phyloP scores from a whole-genome alignment of 2,888 invertebrate genomes.

The Calameuta idolon region DNA sequence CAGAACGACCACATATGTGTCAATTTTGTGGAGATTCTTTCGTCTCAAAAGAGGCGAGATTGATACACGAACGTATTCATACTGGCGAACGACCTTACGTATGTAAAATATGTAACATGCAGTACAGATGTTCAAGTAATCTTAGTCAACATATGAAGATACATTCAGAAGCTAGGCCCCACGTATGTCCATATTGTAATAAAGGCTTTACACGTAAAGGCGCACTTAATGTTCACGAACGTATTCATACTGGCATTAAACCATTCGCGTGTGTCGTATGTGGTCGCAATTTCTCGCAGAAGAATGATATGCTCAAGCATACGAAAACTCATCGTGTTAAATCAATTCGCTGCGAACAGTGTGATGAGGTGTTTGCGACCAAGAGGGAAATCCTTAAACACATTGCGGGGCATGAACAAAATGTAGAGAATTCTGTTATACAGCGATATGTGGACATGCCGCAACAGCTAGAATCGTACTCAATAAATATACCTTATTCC shows the following conservation, averaged over 20 bases:
- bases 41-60: slow-evolving; percentile 62
- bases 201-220: slow-evolving; percentile 55
- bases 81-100: slow-evolving; percentile 59
- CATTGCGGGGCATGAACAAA: slow-evolving; percentile 24
- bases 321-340: slow-evolving; percentile 43
- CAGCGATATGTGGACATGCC: not conserved
- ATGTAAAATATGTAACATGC: slow-evolving; percentile 54
- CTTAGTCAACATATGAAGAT: slow-evolving; percentile 56
- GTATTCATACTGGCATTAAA: slow-evolving; percentile 56
- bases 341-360: slow-evolving; percentile 35
- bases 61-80: slow-evolving; percentile 65
- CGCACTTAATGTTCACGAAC: slow-evolving; percentile 52
- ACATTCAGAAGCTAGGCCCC: slow-evolving; percentile 49
- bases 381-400: slow-evolving; percentile 41
- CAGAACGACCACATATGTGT: slow-evolving; percentile 65
- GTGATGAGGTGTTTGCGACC: slow-evolving; percentile 32
- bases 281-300: slow-evolving; percentile 52
- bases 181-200: slow-evolving; percentile 49
- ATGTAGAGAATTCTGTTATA: not conserved
- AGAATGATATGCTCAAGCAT: slow-evolving; percentile 59
- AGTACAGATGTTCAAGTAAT: slow-evolving; percentile 59
- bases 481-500: slow-evolving; percentile 7
- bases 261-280: slow-evolving; percentile 55
- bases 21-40: slow-evolving; percentile 65
- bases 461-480: slow-evolving; percentile 8